These are phyloP conservation scores for Heliothis subflexa DNA, from an alignment of 1,140 invertebrate species.

Conservation along the genomic window DNA sequence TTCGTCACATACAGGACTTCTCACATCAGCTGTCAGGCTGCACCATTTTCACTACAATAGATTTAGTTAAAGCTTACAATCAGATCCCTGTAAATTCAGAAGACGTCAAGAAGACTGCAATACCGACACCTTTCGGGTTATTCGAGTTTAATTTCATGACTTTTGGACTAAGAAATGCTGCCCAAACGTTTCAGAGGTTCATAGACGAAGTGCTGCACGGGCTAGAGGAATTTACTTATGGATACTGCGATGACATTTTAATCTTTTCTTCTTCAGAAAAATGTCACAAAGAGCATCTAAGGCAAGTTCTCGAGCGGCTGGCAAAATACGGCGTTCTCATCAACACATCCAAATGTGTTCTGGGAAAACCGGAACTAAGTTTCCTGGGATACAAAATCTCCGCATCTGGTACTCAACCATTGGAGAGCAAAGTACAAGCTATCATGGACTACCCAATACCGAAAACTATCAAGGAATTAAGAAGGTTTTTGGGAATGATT, in stretches of 20 bases:
- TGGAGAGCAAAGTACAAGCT: not conserved
- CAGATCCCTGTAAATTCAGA: not conserved
- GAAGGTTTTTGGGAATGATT: slow-evolving; percentile 4
- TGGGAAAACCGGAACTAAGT: not conserved
- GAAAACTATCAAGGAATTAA: not conserved
- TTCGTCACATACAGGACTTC: slow-evolving; percentile 11
- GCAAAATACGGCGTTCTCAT: not conserved
- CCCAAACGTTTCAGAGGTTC: not conserved
- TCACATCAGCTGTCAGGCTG: not conserved
- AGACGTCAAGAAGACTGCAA: slow-evolving; percentile 1
- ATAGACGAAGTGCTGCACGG: not conserved
- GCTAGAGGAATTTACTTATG: not conserved
- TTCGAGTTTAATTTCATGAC: not conserved
- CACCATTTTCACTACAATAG: not conserved
- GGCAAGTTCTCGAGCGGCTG: not conserved
- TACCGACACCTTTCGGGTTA: slow-evolving; percentile 1
- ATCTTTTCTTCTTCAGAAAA: not conserved
- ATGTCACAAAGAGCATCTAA: not conserved
- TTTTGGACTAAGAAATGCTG: not conserved
- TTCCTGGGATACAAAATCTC: not conserved
- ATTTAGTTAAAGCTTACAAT: slow-evolving; percentile 12
- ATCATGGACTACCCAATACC: not conserved
- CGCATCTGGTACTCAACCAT: not conserved
- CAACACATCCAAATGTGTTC: not conserved
- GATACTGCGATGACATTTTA: not conserved